Evolutionary conservation across 23 tunicate species (phyloP).

Genomic region (Trididemnum nubilum): DNA sequence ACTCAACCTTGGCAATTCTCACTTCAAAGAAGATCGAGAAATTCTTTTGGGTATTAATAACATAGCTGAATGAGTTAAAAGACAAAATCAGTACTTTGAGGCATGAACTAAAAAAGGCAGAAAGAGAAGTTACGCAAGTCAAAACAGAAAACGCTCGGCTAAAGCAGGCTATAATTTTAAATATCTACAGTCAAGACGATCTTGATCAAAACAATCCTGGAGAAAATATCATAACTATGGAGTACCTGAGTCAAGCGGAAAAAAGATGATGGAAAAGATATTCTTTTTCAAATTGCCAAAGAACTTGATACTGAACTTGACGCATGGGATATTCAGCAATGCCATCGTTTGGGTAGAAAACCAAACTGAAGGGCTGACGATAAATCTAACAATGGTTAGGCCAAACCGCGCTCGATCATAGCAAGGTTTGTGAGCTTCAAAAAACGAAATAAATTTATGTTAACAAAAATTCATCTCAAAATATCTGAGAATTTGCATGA

Average conservation of each 20-base stretch:
- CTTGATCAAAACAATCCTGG: not conserved
- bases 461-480: not conserved
- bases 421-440: not conserved
- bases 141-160: not conserved
- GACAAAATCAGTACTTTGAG: not conserved
- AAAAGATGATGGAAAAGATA: no score
- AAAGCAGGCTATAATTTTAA: not conserved
- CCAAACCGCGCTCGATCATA: not conserved
- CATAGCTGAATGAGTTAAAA: not conserved
- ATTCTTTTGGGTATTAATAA: no score
- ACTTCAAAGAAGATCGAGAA: no score
- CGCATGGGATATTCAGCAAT: not conserved
- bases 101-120: not conserved
- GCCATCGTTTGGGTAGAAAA: not conserved
- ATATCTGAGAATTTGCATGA: not conserved
- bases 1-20: no score
- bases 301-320: not conserved
- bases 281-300: not conserved
- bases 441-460: constrained; percentile 1
- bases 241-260: not conserved
- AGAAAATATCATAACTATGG: not conserved
- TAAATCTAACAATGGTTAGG: no score
- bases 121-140: not conserved
- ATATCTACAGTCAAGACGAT: not conserved
- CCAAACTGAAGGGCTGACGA: not conserved